Base-by-base conservation (phyloP, 2,888 invertebrate genomes). In the Pyrrhosoma nymphula region DNA sequence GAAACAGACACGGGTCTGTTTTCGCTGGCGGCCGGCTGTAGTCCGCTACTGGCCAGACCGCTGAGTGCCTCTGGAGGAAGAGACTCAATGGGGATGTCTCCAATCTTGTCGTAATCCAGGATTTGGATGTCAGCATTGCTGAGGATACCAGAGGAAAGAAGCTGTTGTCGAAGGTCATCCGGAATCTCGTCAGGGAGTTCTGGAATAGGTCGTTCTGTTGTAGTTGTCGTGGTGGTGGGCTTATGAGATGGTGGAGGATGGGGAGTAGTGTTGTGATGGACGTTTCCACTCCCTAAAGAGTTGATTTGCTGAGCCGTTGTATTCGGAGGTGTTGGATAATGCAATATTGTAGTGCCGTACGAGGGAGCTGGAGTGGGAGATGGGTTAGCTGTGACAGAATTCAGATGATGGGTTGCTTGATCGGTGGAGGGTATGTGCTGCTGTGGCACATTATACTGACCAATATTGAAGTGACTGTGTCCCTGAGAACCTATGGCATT, bases 61-160 rank as follows among this genome's bases (percentile, higher is more conserved):
- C 39, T 47, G 18, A 99, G 97, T 96, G 99, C 99, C 97, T 99
- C 98, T 95, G 98, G 98, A 3, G 99, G 98, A 95, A 99, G 97
- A 96, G 98, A 98, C 96, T 98, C 98, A 95, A 99, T 97, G 10
- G 98, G 98, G 95, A 98, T 98, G 96, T 98, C 99, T 60, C 99
- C 99, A 88, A 98, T 98, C 97, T 99, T 99, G 96, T 99, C 99
- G 96, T 99, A 99, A 97, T 99, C 99, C 95, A 99, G 97, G 93
- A 99, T 98, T 96, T 99, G 99, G 95, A 99, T 99, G 96, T 99
- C 98, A 90, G 99, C 99, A 96, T 99, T 98, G 96, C 98, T 98
- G 95, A 99, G 97, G 96, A 99, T 99, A 82, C 99, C 99, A 0
- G 99, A 99, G 95, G 98, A 98, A 90, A 99, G 97, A 12, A 99